phyloP scores from a whole-genome alignment of 1,140 invertebrate genomes.

The Bicyclus anynana region DNA sequence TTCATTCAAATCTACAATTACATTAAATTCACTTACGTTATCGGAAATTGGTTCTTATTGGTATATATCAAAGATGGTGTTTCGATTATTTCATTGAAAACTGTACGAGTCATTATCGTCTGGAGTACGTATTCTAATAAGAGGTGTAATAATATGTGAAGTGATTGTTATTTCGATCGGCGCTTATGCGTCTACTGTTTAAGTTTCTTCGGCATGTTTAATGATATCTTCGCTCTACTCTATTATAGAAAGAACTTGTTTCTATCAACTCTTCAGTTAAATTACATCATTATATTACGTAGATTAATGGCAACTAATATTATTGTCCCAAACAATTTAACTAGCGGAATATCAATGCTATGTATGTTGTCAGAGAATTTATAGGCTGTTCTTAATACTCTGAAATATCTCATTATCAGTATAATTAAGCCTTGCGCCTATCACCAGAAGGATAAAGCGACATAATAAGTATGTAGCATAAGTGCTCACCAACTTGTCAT shows the following conservation, averaged over 20 bases:
- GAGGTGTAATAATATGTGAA: constrained; percentile 44
- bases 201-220: constrained; percentile 23
- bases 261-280: no score
- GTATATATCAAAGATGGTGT: constrained; percentile 27
- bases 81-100: constrained; percentile 29
- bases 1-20: constrained; percentile 14
- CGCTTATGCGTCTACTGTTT: constrained; percentile 32
- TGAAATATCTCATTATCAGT: constrained; percentile 25
- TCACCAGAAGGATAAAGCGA: no score
- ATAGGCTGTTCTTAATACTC: constrained; percentile 40
- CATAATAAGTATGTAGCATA: no score
- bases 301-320: no score
- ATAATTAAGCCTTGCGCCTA: no score
- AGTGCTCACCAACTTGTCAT: no score
- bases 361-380: constrained; percentile 45
- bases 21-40: constrained; percentile 24
- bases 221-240: constrained; percentile 13
- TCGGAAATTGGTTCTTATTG: constrained; percentile 45
- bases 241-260: neutral
- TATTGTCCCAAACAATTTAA: no score
- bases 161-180: constrained; percentile 37
- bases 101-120: constrained; percentile 34
- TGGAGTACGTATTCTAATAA: constrained; percentile 41
- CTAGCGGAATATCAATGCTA: no score
- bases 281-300: no score